phyloP scores from a whole-genome alignment of 2,888 invertebrate species.

The Acleris literana region DNA sequence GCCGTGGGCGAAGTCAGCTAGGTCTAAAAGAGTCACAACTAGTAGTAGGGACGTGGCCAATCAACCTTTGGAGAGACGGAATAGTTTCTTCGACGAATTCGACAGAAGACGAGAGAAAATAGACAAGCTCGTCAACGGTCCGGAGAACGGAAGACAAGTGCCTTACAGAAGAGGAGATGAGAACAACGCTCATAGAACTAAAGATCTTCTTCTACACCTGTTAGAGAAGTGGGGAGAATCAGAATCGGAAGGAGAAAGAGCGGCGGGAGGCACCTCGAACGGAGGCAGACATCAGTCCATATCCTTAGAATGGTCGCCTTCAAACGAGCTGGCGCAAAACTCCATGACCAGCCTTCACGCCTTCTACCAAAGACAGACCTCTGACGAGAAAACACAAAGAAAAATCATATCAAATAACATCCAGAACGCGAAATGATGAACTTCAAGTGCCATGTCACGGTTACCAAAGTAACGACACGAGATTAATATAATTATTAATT shows the following conservation, averaged over 20 bases:
- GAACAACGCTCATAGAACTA: conserved; percentile 87
- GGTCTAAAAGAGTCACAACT: conserved; percentile 86
- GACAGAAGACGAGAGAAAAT: conserved; percentile 74
- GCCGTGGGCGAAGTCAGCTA: conserved; percentile 81
- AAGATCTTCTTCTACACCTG: conserved; percentile 89
- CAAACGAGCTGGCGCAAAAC: conserved; percentile 88
- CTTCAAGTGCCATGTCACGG: conserved; percentile 73
- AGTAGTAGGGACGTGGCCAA: conserved; percentile 89
- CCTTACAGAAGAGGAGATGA: conserved; percentile 80
- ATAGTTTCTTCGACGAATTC: conserved; percentile 79
- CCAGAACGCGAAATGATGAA: conserved; percentile 59
- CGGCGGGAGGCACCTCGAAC: conserved; percentile 80
- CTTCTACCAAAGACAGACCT: conserved; percentile 88
- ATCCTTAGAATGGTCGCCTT: conserved; percentile 89
- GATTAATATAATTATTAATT: conserved; percentile 53
- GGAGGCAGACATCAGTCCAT: conserved; percentile 86
- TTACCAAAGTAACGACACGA: conserved; percentile 78
- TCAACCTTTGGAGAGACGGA: conserved; percentile 83
- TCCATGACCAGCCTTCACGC: conserved; percentile 92
- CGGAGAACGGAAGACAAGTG: conserved; percentile 70
- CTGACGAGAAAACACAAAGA: conserved; percentile 73
- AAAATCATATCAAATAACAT: conserved; percentile 64
- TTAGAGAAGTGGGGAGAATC: conserved; percentile 90
- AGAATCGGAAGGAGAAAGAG: conserved; percentile 72
- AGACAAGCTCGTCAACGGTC: conserved; percentile 72